Percentiles rank a stretch among this genome's conserved stretches.
phyloP scores from a whole-genome alignment of 2,797 vertebrate genomes.

The Eulemur mongoz region DNA sequence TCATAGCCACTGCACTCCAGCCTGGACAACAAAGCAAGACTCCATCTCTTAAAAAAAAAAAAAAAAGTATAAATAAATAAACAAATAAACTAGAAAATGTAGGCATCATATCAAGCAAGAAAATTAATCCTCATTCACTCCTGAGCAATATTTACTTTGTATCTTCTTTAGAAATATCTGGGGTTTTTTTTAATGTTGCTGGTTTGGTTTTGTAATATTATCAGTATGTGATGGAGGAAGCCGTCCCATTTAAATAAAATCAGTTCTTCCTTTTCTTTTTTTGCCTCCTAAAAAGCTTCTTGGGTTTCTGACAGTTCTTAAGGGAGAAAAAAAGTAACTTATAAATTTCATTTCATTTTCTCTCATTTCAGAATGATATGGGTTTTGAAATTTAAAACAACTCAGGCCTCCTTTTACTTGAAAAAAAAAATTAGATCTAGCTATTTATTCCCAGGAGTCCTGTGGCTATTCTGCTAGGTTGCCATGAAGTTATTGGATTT shows the following conservation, averaged over 20 bases:
- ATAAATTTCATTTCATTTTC: slow-evolving; percentile 56
- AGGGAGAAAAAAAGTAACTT: slow-evolving; percentile 28
- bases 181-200: neutral
- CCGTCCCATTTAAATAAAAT: neutral
- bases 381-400: slow-evolving; percentile 10
- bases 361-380: slow-evolving; percentile 43
- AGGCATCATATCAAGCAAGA: neutral
- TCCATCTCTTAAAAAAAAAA: neutral
- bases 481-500: slow-evolving; percentile 15
- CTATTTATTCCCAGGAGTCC: neutral
- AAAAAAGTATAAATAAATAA: neutral
- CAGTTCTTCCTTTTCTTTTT: neutral
- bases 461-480: neutral
- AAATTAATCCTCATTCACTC: neutral
- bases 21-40: neutral
- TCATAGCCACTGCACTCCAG: neutral
- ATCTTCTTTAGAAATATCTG: neutral
- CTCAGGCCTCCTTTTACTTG: neutral
- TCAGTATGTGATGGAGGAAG: neutral
- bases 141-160: neutral
- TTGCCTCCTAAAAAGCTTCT: slow-evolving; percentile 55
- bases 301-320: neutral
- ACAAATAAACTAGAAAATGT: neutral
- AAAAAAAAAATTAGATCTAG: neutral
- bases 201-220: neutral